Evolutionary conservation across 1,140 invertebrate genomes (phyloP).

Genomic region (Dermatophagoides farinae): DNA sequence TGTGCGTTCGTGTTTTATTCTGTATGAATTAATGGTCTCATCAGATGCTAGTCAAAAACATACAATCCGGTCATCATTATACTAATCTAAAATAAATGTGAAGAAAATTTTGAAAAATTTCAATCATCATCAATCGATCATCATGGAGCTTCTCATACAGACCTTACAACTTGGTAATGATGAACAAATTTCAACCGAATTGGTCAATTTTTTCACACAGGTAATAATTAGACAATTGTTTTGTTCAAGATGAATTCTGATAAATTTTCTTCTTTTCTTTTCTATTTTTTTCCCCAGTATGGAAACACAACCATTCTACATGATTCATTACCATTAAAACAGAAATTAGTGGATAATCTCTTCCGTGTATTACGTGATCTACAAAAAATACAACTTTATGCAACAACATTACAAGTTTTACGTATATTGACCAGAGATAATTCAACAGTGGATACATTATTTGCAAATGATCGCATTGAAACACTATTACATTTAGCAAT

Average conservation of each 20-base stretch:
- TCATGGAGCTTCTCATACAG: not conserved
- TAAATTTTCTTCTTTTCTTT: not conserved
- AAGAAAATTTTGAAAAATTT: not conserved
- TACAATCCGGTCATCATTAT: too few species aligned
- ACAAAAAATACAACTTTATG: not conserved
- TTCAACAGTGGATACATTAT: conserved; percentile 41
- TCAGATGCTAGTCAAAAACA: too few species aligned
- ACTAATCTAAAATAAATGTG: too few species aligned
- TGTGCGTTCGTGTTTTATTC: too few species aligned
- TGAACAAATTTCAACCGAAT: not conserved
- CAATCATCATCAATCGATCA: not conserved
- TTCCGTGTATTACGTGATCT: conserved; percentile 8
- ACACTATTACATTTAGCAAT: conserved; percentile 40
- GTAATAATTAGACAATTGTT: not conserved
- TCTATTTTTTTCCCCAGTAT: not conserved
- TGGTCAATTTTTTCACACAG: not conserved
- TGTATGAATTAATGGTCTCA: too few species aligned
- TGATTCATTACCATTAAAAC: not conserved
- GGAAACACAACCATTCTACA: not conserved
- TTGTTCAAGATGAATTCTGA: too few species aligned
- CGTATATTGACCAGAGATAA: conserved; percentile 40
- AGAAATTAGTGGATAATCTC: conserved; percentile 7
- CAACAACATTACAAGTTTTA: conserved; percentile 18
- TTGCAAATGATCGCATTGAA: conserved; percentile 42
- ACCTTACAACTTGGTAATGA: not conserved